These are phyloP conservation scores for Dinomys branickii DNA, from an alignment of 2,113 vertebrate species.

Conservation along the genomic window DNA sequence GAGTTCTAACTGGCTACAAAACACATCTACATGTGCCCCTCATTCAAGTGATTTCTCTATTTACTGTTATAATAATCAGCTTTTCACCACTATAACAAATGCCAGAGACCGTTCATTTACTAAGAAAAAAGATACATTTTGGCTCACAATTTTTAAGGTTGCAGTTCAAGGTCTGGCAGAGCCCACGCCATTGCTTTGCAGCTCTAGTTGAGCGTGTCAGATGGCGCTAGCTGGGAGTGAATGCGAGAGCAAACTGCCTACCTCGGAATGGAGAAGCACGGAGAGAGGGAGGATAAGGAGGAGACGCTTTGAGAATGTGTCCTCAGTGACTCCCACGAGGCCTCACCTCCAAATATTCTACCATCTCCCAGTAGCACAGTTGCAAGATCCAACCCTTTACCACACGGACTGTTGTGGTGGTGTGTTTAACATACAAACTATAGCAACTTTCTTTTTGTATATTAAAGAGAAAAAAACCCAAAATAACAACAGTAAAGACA, in stretches of 20 bases:
- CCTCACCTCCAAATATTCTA: too few species aligned
- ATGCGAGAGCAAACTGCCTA: background rate
- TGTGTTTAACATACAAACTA: background rate
- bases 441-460: too few species aligned
- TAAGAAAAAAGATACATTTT: background rate
- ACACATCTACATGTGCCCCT: background rate
- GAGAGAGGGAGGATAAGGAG: background rate
- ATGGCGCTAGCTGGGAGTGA: background rate
- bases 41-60: background rate
- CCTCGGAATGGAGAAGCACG: background rate
- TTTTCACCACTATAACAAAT: background rate
- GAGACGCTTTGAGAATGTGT: background rate
- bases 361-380: rapidly evolving
- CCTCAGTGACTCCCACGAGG: background rate
- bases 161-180: background rate
- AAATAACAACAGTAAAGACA: too few species aligned
- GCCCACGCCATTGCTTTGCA: background rate
- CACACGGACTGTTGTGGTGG: too few species aligned
- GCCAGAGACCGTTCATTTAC: background rate
- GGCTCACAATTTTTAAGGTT: background rate
- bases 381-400: background rate
- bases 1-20: background rate
- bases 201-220: background rate
- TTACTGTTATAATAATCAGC: background rate
- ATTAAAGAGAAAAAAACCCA: too few species aligned